These are phyloP conservation scores for Synergus umbraculus DNA, from an alignment of 2,888 invertebrate genomes.

Conservation along the genomic window DNA sequence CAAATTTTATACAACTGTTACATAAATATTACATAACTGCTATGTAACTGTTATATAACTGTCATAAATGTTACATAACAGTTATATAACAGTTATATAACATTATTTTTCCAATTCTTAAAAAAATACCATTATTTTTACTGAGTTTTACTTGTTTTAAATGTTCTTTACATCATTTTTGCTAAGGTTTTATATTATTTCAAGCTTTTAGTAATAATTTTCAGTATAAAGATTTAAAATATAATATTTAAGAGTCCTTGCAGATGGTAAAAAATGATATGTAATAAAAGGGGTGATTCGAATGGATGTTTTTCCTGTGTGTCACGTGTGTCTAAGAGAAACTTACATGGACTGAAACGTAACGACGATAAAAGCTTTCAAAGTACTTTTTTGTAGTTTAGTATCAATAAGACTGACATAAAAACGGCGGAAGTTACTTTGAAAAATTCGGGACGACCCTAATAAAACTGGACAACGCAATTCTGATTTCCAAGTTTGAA, in stretches of 20 bases:
- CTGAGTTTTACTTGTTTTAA: too few species aligned
- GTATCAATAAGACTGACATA: conserved; percentile 4
- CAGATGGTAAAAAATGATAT: background rate
- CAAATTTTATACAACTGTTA: background rate
- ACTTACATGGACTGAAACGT: background rate
- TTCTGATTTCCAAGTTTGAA: background rate
- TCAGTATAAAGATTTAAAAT: background rate
- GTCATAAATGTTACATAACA: background rate
- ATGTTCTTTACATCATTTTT: too few species aligned
- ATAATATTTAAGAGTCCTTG: background rate
- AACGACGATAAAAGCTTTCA: conserved; percentile 13
- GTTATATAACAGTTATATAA: too few species aligned
- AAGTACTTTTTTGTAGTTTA: background rate
- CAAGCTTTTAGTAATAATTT: background rate
- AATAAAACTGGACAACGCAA: background rate
- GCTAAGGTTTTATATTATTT: background rate
- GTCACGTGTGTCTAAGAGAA: background rate
- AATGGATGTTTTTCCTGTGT: background rate
- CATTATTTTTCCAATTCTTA: too few species aligned
- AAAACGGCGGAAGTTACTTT: background rate
- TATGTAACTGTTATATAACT: background rate
- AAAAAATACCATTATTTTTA: too few species aligned
- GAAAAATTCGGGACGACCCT: background rate
- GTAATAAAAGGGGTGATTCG: background rate
- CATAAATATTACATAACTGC: background rate